phyloP scores from a whole-genome alignment of 2,797 vertebrate genomes.

The Chloroceryle inda region DNA sequence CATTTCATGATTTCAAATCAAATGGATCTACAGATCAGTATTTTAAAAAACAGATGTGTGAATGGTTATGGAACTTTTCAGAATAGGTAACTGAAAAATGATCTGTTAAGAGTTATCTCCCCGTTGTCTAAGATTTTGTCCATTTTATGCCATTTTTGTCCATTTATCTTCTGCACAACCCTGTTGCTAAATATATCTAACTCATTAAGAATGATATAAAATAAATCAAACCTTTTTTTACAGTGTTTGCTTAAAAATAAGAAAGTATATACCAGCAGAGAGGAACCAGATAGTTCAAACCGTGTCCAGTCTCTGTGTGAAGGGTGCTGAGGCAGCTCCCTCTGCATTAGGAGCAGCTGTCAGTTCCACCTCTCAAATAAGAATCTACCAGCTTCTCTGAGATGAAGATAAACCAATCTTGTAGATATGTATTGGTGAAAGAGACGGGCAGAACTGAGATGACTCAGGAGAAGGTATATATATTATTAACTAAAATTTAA shows the following conservation, averaged over 20 bases:
- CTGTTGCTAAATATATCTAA: background rate
- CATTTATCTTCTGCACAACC: background rate
- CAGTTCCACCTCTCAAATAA: background rate
- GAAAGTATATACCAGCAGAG: background rate
- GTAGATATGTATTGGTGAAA: background rate
- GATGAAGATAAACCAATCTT: background rate
- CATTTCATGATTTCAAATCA: background rate
- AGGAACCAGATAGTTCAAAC: background rate
- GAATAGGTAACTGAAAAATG: background rate
- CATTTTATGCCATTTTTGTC: background rate
- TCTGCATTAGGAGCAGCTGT: background rate
- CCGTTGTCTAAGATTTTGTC: background rate
- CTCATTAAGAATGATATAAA: background rate
- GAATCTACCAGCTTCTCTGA: background rate
- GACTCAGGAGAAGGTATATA: background rate
- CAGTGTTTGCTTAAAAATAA: background rate
- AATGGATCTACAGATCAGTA: background rate
- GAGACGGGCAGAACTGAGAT: background rate
- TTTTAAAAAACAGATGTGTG: background rate
- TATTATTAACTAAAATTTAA: conserved; percentile 37
- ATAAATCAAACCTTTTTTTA: background rate
- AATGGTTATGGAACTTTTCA: background rate
- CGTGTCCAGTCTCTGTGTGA: background rate
- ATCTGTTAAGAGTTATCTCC: background rate
- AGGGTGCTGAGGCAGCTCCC: background rate